Evolutionary conservation across 1,140 invertebrate genomes (phyloP), one percentile per base, ranked within the genome.

Genomic region (Eupristina koningsbergeri): DNA sequence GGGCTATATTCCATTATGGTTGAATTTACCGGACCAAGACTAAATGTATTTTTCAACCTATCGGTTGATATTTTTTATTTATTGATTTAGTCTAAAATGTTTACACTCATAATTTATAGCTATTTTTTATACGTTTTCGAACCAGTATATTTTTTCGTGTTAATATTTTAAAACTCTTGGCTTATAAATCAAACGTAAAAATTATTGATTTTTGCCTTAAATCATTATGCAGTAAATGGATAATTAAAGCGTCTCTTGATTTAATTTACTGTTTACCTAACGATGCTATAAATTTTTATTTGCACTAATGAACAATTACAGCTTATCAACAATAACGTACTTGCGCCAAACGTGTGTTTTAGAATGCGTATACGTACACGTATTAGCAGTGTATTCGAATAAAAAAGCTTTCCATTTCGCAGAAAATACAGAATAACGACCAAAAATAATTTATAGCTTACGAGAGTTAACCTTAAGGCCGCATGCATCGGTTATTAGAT

Each of bases 401-500:
- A 19, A n/a, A 41, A 13, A 71, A 71, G n/a, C 26, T 41, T 41
- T 71, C 22, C 26, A 71, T 71, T 39, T 71, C 67, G 36, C 0
- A 71, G 26, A 41, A 71, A 41, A 71, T 9, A 36, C 3, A 71
- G 39, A 71, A 71, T 67, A 71, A 71, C 19, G 67, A 71, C 6
- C 36, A 8, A 26, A 71, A 71, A 41, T 71, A 67, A 67, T 71
- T 41, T 71, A 71, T 71, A 36, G 67, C 22, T 71, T n/a, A 71
- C 36, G 67, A 71, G 36, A 71, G 3, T 77, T 39, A 77, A 34
- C 50, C n/a, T 61, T 77, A 77, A 34, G 22, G 0, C 64, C 31
- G 22, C 53, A 47, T 63, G 69, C 53, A 74, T 81, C 74, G 61
- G 58, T 81, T 50, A 76, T 50, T 75, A 64, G n/a, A 82, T 75